phyloP scores from a whole-genome alignment of 1,140 invertebrate species.

The Calycopis cecrops region DNA sequence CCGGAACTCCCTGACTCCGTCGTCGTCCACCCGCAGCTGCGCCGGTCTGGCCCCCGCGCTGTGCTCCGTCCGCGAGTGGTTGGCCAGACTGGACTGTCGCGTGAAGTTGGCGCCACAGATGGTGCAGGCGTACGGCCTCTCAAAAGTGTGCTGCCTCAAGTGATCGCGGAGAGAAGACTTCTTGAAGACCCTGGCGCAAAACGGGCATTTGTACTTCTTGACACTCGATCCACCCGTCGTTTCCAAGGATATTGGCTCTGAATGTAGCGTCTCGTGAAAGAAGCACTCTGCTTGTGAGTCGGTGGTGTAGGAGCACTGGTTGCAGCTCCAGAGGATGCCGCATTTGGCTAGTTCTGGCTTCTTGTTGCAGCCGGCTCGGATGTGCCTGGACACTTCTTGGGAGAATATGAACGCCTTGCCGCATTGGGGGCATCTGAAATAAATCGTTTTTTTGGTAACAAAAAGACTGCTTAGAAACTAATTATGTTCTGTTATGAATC shows the following conservation, averaged over 20 bases:
- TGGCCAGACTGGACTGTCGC: slow-evolving; percentile 76
- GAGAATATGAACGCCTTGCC: slow-evolving; percentile 80
- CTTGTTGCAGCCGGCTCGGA: slow-evolving; percentile 75
- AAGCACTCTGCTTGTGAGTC: slow-evolving; percentile 77
- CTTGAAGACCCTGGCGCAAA: slow-evolving; percentile 82
- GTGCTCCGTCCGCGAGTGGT: slow-evolving; percentile 75
- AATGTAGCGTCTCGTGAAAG: slow-evolving; percentile 80
- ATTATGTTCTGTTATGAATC: neutral
- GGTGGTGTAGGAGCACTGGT: slow-evolving; percentile 61
- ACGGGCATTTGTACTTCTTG: slow-evolving; percentile 78
- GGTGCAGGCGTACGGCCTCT: slow-evolving; percentile 83
- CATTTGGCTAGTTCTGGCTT: slow-evolving; percentile 27
- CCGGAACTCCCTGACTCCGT: slow-evolving; percentile 16
- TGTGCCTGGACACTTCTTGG: slow-evolving; percentile 83
- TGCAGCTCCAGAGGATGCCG: slow-evolving; percentile 66
- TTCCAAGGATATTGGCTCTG: slow-evolving; percentile 46
- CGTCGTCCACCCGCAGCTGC: slow-evolving; percentile 5
- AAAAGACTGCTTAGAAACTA: neutral
- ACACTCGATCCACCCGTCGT: slow-evolving; percentile 40
- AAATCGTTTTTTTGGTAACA: neutral
- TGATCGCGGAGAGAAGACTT: slow-evolving; percentile 83
- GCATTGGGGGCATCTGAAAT: slow-evolving; percentile 80
- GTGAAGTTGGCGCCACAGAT: slow-evolving; percentile 80
- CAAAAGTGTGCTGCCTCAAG: slow-evolving; percentile 83
- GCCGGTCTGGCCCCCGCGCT: slow-evolving; percentile 7